These are phyloP conservation scores for Allygus modestus DNA, from an alignment of 2,888 invertebrate genomes.

Conservation along the genomic window DNA sequence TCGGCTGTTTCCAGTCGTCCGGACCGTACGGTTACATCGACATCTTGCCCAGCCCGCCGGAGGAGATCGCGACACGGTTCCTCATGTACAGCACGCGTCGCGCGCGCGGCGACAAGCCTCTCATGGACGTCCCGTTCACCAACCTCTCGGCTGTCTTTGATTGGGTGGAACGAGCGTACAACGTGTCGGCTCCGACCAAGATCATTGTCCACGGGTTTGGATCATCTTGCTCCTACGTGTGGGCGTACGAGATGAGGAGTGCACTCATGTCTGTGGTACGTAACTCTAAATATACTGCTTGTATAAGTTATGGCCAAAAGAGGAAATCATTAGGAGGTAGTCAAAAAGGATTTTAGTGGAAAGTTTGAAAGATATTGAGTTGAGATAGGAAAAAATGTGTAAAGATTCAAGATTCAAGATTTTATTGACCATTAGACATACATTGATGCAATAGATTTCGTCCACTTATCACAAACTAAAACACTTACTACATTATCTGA, in stretches of 20 bases:
- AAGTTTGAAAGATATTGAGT: too few relatives aligned
- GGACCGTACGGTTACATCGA: constrained; percentile 95
- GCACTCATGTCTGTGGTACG: constrained; percentile 92
- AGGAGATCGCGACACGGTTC: constrained; percentile 86
- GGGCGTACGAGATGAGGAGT: constrained; percentile 96
- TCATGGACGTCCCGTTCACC: constrained; percentile 84
- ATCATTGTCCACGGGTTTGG: constrained; percentile 97
- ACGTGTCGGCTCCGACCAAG: constrained; percentile 79
- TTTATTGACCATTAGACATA: too few relatives aligned
- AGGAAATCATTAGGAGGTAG: neutral
- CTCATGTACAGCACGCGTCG: constrained; percentile 75
- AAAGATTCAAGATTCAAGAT: too few relatives aligned
- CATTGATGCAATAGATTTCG: too few relatives aligned
- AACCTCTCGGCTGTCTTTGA: constrained; percentile 84
- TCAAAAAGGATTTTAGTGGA: too few relatives aligned
- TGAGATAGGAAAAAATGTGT: too few relatives aligned
- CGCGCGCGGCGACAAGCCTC: constrained; percentile 78
- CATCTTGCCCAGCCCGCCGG: constrained; percentile 90
- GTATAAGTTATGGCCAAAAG: too few relatives aligned
- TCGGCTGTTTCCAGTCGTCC: constrained; percentile 95
- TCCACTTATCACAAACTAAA: too few relatives aligned
- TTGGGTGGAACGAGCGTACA: constrained; percentile 82
- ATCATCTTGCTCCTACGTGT: constrained; percentile 92
- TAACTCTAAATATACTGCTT: too few relatives aligned
- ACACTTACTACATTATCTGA: too few relatives aligned